Percentiles rank a stretch among this genome's conserved stretches.
phyloP scores from a whole-genome alignment of 2,888 invertebrate species.

The Netelia virgata region DNA sequence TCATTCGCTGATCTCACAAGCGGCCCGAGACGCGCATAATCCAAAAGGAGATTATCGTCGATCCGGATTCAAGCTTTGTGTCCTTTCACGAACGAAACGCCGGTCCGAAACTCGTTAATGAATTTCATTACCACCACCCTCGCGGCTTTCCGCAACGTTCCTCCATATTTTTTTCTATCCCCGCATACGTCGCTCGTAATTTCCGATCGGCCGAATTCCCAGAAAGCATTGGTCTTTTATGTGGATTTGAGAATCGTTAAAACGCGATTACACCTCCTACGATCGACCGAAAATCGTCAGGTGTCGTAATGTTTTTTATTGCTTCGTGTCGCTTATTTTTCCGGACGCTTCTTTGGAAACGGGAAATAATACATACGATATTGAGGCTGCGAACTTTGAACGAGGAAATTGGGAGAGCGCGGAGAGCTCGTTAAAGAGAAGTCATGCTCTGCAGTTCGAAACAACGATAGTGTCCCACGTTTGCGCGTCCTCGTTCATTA shows the following conservation, averaged over 20 bases:
- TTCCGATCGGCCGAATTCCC: background rate
- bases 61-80: background rate
- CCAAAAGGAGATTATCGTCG: slow-evolving; percentile 23
- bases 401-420: background rate
- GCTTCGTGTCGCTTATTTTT: background rate
- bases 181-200: slow-evolving; percentile 3
- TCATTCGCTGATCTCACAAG: slow-evolving; percentile 34
- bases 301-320: background rate
- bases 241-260: slow-evolving; percentile 43
- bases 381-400: background rate
- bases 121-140: slow-evolving; percentile 24
- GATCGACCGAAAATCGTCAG: slow-evolving; percentile 23
- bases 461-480: slow-evolving; percentile 54
- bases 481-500: slow-evolving; percentile 68
- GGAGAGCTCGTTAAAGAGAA: slow-evolving; percentile 14
- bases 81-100: background rate
- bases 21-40: slow-evolving; percentile 24
- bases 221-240: background rate
- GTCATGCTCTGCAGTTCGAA: slow-evolving; percentile 24
- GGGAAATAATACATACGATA: background rate
- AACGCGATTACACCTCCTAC: slow-evolving; percentile 11
- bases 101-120: background rate
- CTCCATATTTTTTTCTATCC: slow-evolving; percentile 2
- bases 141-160: background rate
- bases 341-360: background rate